Base-by-base conservation (phyloP, 2,113 vertebrate genomes). In the Seriola aureovittata region DNA sequence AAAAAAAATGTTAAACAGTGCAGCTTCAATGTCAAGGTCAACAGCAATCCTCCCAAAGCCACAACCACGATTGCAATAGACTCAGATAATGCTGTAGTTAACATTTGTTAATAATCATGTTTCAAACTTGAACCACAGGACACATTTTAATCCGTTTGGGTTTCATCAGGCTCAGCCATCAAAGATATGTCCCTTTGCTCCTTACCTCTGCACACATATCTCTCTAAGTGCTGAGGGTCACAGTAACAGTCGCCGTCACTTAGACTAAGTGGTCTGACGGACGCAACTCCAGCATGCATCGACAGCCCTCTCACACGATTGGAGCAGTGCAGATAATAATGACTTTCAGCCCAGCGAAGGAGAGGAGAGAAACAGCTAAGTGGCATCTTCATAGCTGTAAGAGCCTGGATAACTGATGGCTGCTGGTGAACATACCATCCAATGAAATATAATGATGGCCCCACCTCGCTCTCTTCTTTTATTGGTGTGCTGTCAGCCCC, bases 181-280 rank as follows among this genome's bases (percentile, higher is more conserved):
- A 25, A 32, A 29, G 38, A 52, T 17, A 36, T 32, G 68, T 16
- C 23, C 54, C 54, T 11, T 17, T 58, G 4, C 48, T 32, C 54
- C 48, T 19, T 5, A 32, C 8, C 42, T 42, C 68, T 73, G 55
- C 67, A 46, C 52, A 62, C 59, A 23, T 64, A 48, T 65, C 54
- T 70, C 80, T 73, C 17, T 75, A 16, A 80, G 73, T 81, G 84
- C 57, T 63, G 55, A 34, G 75, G 69, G 81, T 29, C 76, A 55
- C 74, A 62, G 32, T 3, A 21, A 55, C 72, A 10, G 62, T 40
- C 23, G 50, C 34, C 14, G 76, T 88, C 75, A 82, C 80, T 90
- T 85, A 78, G 52, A 17, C 67, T 90, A 71, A 78, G 87, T 85
- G 86, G 67, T 36, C 48, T 13, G 65, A 76, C 5, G 0, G 77